A percentile compares a stretch with the other conserved stretches of the same genome.
Evolutionary conservation across 2,113 vertebrate genomes (phyloP).

Genomic region (Phrynosoma platyrhinos): DNA sequence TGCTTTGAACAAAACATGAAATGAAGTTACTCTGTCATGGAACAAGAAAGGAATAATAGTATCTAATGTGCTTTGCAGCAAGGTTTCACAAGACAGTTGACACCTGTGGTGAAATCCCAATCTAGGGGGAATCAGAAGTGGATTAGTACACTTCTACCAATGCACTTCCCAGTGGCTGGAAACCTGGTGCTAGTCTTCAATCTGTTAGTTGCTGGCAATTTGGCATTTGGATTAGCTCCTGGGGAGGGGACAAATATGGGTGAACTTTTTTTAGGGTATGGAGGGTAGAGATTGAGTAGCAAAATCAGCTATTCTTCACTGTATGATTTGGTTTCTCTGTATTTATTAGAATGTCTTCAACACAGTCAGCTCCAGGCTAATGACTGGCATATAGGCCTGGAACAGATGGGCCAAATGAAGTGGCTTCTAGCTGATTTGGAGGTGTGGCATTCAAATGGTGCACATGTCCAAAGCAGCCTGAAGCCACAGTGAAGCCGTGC

Average conservation of each 20-base stretch:
- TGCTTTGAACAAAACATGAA: not conserved
- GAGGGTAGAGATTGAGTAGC: not conserved
- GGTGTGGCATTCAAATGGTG: too few relatives aligned
- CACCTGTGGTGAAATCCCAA: not conserved
- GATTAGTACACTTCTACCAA: not conserved
- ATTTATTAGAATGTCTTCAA: not conserved
- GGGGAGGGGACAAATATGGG: not conserved
- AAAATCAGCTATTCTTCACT: not conserved
- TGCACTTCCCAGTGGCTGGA: not conserved
- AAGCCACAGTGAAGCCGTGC: too few relatives aligned
- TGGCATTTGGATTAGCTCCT: not conserved
- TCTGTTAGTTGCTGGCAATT: not conserved
- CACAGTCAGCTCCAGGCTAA: not conserved
- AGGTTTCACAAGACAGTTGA: not conserved
- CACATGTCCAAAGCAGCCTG: too few relatives aligned
- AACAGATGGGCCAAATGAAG: too few relatives aligned
- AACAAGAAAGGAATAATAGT: not conserved
- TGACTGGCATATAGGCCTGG: too few relatives aligned
- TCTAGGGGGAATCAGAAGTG: not conserved
- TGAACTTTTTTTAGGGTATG: fast-evolving
- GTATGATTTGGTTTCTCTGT: not conserved
- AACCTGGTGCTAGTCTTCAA: not conserved
- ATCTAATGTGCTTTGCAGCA: not conserved
- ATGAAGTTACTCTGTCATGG: not conserved
- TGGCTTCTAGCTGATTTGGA: too few relatives aligned